Percentiles rank a stretch among this genome's conserved stretches.
phyloP scores from a whole-genome alignment of 2,888 invertebrate species.

The Melipona bicolor region DNA sequence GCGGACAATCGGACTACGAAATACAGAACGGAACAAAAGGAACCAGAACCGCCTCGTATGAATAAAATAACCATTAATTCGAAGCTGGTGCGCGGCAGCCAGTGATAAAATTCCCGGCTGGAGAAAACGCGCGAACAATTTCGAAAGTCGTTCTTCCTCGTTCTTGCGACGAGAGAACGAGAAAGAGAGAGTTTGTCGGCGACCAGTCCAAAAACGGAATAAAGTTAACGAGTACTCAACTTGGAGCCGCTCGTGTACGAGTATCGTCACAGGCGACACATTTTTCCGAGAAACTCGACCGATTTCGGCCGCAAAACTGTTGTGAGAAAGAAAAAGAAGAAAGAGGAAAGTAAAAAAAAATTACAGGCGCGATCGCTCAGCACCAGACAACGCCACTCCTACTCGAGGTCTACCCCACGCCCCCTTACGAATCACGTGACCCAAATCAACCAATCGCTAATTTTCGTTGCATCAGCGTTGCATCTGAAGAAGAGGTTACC shows the following conservation, averaged over 20 bases:
- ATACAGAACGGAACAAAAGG: constrained; percentile 57
- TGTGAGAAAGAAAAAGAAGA: not conserved
- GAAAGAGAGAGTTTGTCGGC: not conserved
- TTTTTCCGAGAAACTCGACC: constrained; percentile 39
- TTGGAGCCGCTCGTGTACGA: constrained; percentile 24
- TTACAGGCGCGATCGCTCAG: too few species aligned
- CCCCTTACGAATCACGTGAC: too few species aligned
- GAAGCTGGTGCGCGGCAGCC: constrained; percentile 15
- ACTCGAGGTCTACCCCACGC: too few species aligned
- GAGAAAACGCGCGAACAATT: constrained; percentile 32
- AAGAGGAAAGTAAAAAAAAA: too few species aligned
- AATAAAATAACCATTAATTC: constrained; percentile 71
- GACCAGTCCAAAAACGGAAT: constrained; percentile 25
- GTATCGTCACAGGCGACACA: constrained; percentile 22
- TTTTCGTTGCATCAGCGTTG: too few species aligned
- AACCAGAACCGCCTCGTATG: constrained; percentile 54
- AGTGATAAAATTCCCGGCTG: constrained; percentile 46
- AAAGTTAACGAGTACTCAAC: constrained; percentile 55
- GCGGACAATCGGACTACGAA: constrained; percentile 68
- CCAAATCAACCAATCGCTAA: too few species aligned
- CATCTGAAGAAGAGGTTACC: too few species aligned
- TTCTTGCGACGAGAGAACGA: not conserved
- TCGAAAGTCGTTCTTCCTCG: not conserved
- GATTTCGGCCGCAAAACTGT: constrained; percentile 24
- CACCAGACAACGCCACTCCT: too few species aligned